Percentiles rank a stretch among this genome's conserved stretches.
Evolutionary conservation across 1,140 invertebrate genomes (phyloP).

Genomic region (Hermetia illucens): DNA sequence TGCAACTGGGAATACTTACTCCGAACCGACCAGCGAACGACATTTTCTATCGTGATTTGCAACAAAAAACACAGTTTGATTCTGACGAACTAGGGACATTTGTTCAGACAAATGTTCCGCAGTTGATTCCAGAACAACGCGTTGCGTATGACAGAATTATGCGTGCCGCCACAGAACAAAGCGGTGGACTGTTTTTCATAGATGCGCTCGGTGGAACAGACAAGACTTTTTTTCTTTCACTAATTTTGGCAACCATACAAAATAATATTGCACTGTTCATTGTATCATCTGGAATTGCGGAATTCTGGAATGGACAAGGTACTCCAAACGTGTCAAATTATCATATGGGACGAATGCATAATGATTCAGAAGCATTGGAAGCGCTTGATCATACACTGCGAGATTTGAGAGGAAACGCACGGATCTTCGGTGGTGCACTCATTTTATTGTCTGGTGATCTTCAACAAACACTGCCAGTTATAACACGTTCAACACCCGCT

Average conservation of each 20-base stretch:
- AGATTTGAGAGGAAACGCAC: slow-evolving; percentile 18
- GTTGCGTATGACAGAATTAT: no score
- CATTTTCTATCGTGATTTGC: slow-evolving; percentile 1
- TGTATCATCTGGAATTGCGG: slow-evolving; percentile 39
- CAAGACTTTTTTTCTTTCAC: slow-evolving; percentile 30
- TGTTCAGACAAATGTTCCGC: slow-evolving; percentile 14
- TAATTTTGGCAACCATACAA: slow-evolving; percentile 20
- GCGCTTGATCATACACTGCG: slow-evolving; percentile 24
- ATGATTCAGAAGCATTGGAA: slow-evolving; percentile 19
- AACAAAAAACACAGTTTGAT: slow-evolving; percentile 8
- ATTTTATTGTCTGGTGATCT: slow-evolving; percentile 34
- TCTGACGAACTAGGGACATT: slow-evolving; percentile 15
- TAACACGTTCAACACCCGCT: slow-evolving; percentile 23
- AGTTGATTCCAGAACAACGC: slow-evolving; percentile 26
- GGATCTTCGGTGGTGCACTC: slow-evolving; percentile 17
- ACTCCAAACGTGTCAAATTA: slow-evolving; percentile 3
- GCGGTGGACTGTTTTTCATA: background rate
- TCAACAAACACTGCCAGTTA: slow-evolving; percentile 32
- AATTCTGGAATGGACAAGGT: background rate
- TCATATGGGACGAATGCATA: slow-evolving; percentile 14
- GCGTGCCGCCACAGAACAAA: background rate
- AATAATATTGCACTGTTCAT: slow-evolving; percentile 28
- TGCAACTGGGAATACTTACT: slow-evolving; percentile 10
- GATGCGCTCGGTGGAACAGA: slow-evolving; percentile 33
- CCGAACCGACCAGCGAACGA: slow-evolving; percentile 13